These are phyloP conservation scores for Orientallactaga bullata DNA, from an alignment of 2,113 vertebrate genomes.

Conservation along the genomic window DNA sequence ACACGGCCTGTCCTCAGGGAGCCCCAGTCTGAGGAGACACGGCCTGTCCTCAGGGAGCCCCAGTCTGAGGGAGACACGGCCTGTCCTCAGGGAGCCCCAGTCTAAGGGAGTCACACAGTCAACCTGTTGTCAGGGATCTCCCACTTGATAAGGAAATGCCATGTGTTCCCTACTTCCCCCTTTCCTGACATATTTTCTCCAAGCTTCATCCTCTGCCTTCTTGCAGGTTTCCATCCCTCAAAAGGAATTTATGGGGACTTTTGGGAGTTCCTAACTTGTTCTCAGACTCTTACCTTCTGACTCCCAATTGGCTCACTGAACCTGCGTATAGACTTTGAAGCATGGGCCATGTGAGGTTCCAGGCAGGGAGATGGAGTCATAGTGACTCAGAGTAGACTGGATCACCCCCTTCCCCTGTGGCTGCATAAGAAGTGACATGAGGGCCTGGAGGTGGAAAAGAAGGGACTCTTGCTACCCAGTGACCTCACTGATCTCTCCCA, in stretches of 20 bases:
- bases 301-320: constrained; percentile 3
- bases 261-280: neutral
- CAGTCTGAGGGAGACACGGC: neutral
- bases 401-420: neutral
- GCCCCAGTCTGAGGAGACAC: neutral
- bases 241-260: neutral
- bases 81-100: neutral
- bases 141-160: neutral
- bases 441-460: neutral
- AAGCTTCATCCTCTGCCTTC: neutral
- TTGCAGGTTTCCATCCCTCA: neutral
- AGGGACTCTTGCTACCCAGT: rapidly evolving
- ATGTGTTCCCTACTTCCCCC: neutral
- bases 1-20: neutral
- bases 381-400: constrained; percentile 49
- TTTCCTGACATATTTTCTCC: neutral
- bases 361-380: constrained; percentile 56
- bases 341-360: neutral
- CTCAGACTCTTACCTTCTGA: neutral
- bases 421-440: neutral
- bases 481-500: neutral
- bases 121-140: neutral
- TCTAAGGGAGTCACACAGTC: neutral
- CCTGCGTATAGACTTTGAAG: neutral
- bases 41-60: neutral